Base-by-base conservation (phyloP, 1,140 invertebrate genomes). In the Cotesia vestalis region DNA sequence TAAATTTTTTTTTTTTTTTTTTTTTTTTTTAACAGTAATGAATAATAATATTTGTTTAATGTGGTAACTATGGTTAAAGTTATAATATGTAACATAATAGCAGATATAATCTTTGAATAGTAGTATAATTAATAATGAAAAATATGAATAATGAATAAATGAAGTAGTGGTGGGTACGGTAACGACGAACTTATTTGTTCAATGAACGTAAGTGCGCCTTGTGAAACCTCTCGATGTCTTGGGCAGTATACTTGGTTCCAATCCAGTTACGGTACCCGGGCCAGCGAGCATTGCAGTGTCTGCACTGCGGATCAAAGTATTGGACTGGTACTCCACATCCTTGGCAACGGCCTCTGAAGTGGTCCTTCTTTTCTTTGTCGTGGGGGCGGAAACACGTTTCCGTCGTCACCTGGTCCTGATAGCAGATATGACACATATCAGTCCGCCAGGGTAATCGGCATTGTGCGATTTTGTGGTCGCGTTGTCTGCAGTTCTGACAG, bases 361-460 rank as follows among this genome's bases (percentile, higher is more conserved):
- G 17, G 17, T 17, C 17, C 11, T 38, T 14, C 38, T 40, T 40
- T 17, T 64, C 62, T 4, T 12, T 36, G 12, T 36, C 62, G 36
- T 64, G 62, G 1, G 62, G 35, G 1, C 62, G 62, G 34, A n/a
- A 64, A 36, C 62, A 64, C 2, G 62, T 40, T 64, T 14, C 12
- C 4, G 63, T 46, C 1, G 63, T 66, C 6, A 66, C 63, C 34
- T 46, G 35, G 14, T 66, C 38, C 12, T 66, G 38, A 8, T 36
- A 6, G 5, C 63, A 46, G 35, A 40, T 12, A n/a, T 66, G 63
- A n/a, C 63, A 66, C 34, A 66, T 40, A 17, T 46, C 63, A 14
- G 14, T 0, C 12, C 63, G 27, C 63, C 27, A 36, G 4, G 34
- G 0, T 11, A 46, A 4, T 12, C 0, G 34, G 8, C 63, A 66